phyloP scores from a whole-genome alignment of 2,888 invertebrate species.

The Mystacides longicornis region DNA sequence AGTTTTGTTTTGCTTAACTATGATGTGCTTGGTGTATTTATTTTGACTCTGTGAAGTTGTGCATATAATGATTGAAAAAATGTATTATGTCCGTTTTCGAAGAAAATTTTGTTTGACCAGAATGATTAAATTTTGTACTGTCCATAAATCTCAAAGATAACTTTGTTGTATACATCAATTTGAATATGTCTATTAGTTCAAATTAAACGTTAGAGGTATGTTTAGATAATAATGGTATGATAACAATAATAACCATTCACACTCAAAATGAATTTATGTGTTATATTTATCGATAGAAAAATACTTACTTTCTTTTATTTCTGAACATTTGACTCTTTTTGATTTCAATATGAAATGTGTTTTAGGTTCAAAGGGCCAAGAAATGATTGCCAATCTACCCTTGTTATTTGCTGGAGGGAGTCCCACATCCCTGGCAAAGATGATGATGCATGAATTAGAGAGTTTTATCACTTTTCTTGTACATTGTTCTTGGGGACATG shows the following conservation, averaged over 20 bases:
- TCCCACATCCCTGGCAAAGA: conserved; percentile 58
- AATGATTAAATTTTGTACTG: background rate
- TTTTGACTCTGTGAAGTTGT: background rate
- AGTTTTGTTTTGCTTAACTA: background rate
- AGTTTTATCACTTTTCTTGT: conserved; percentile 69
- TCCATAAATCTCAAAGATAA: background rate
- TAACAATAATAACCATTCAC: background rate
- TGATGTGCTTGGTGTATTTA: background rate
- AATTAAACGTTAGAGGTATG: background rate
- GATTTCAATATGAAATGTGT: background rate
- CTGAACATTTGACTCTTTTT: background rate
- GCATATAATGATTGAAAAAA: background rate
- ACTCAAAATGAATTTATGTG: background rate
- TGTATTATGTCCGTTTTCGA: background rate
- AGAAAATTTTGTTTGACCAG: background rate
- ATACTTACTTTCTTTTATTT: background rate
- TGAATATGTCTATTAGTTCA: background rate
- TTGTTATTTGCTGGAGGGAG: conserved; percentile 64
- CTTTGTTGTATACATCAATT: background rate
- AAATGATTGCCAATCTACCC: conserved; percentile 67
- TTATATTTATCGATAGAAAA: background rate
- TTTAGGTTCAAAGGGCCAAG: conserved; percentile 15
- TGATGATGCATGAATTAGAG: conserved; percentile 56
- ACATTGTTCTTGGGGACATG: conserved; percentile 64
- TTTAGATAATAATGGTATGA: background rate